Percentiles rank a stretch among this genome's conserved stretches.
Evolutionary conservation across 2,113 vertebrate genomes (phyloP).

Genomic region (Nothocercus julius): DNA sequence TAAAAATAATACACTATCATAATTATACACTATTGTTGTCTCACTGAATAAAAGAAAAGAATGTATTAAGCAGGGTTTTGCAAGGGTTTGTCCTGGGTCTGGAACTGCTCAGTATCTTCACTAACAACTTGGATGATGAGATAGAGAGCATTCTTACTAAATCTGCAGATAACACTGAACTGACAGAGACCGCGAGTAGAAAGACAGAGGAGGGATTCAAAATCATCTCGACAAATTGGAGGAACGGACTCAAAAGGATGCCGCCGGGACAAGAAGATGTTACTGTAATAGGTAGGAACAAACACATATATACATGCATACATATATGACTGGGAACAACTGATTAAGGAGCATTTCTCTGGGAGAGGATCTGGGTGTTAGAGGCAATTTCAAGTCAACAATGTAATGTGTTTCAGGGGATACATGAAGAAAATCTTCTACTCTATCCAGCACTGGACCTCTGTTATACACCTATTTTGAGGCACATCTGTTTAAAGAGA

Average conservation of each 20-base stretch:
- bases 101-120: not conserved
- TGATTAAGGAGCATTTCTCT: not conserved
- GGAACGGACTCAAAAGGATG: not conserved
- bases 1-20: not conserved
- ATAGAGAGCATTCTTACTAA: not conserved
- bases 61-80: rapidly evolving
- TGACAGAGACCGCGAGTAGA: not conserved
- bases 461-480: not conserved
- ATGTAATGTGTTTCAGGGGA: rapidly evolving
- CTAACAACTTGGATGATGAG: rapidly evolving
- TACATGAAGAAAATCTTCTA: not conserved
- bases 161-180: not conserved
- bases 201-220: not conserved
- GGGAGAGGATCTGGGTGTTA: not conserved
- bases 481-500: not conserved
- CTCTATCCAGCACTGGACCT: not conserved
- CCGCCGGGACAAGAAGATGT: not conserved
- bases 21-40: not conserved
- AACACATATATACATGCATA: not conserved
- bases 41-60: not conserved
- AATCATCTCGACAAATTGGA: not conserved
- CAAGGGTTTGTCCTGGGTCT: not conserved
- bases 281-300: not conserved
- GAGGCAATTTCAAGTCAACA: not conserved
- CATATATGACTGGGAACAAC: not conserved